Evolutionary conservation across 2,113 vertebrate genomes (phyloP).

Genomic region (Tetrao urogallus): DNA sequence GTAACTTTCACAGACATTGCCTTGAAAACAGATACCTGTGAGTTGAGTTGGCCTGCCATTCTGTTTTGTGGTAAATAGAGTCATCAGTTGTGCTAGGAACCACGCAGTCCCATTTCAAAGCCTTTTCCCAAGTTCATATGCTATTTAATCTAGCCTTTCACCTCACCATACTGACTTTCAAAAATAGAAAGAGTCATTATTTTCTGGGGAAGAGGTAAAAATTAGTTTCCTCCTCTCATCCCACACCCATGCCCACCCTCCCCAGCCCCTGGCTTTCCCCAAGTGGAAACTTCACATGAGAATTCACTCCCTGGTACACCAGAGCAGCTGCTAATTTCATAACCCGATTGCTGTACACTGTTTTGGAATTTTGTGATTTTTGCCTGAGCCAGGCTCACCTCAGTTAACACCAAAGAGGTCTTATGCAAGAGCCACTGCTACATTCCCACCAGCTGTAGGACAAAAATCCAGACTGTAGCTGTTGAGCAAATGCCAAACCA

Average conservation of each 20-base stretch:
- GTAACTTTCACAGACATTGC: neutral
- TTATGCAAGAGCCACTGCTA: neutral
- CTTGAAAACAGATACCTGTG: neutral
- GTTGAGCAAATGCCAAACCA: neutral
- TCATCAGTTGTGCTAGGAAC: neutral
- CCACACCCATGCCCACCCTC: neutral
- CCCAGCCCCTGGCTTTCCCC: neutral
- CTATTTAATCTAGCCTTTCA: neutral
- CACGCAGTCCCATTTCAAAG: neutral
- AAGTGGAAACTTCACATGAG: neutral
- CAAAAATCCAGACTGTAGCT: neutral
- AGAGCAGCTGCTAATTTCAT: slow-evolving; percentile 44
- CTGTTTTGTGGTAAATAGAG: neutral
- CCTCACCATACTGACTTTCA: neutral
- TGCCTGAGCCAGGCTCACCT: neutral
- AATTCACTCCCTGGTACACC: neutral
- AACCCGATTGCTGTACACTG: neutral
- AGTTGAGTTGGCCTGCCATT: neutral
- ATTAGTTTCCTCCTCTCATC: neutral
- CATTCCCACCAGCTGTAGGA: neutral
- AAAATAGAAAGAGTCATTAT: neutral
- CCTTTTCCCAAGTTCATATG: neutral
- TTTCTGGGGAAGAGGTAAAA: slow-evolving; percentile 21
- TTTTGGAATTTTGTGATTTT: neutral
- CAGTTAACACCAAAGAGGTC: neutral